Evolutionary conservation across 1,140 invertebrate species (phyloP).

Genomic region (Eueides isabella): DNA sequence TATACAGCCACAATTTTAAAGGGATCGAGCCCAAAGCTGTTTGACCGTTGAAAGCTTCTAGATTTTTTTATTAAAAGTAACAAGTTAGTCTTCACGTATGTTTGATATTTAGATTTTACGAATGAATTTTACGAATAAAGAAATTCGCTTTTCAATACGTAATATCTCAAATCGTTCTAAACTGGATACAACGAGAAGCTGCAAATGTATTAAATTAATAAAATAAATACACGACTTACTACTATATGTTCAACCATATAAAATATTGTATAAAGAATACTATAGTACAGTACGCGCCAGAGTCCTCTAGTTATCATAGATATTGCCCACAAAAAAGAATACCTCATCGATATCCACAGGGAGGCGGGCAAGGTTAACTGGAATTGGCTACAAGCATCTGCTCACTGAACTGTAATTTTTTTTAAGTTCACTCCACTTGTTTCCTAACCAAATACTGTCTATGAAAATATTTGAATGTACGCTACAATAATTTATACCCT

Average conservation of each 20-base stretch:
- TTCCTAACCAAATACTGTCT: conserved; percentile 28
- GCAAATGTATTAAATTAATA: too few species aligned
- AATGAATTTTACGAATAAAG: conserved; percentile 27
- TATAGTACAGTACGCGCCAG: too few species aligned
- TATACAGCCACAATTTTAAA: too few species aligned
- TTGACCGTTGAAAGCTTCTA: neutral
- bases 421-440: conserved; percentile 31
- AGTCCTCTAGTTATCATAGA: neutral
- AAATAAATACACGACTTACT: too few species aligned
- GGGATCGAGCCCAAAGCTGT: neutral
- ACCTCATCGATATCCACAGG: conserved; percentile 9
- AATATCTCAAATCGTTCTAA: too few species aligned
- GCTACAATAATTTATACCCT: conserved; percentile 30
- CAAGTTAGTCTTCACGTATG: neutral
- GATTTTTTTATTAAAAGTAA: neutral
- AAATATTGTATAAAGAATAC: too few species aligned
- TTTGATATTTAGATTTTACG: conserved; percentile 22
- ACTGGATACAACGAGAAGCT: too few species aligned
- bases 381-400: conserved; percentile 28
- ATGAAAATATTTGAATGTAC: conserved; percentile 28
- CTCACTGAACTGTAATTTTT: conserved; percentile 33
- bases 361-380: conserved; percentile 21
- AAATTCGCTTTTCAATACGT: too few species aligned
- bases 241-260: too few species aligned
- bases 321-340: neutral